These are phyloP conservation scores for Archaeoteleia sp. DNA, from an alignment of 2,888 invertebrate genomes.

Conservation along the genomic window DNA sequence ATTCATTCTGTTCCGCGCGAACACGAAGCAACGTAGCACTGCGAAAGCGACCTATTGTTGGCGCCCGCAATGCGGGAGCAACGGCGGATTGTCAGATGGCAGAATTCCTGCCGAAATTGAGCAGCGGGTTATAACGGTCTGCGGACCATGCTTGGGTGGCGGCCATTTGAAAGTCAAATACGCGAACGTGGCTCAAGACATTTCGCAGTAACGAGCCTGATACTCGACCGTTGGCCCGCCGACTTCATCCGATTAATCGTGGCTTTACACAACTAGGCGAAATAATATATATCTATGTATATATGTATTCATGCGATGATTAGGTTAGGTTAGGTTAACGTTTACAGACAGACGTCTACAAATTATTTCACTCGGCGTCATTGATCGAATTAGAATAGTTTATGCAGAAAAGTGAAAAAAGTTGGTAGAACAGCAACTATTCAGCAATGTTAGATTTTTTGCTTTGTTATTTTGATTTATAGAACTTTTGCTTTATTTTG, in stretches of 20 bases:
- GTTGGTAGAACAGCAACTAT: too few relatives aligned
- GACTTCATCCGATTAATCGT: constrained; percentile 65
- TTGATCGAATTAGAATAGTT: too few relatives aligned
- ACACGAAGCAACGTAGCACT: constrained; percentile 58
- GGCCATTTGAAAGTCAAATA: constrained; percentile 65
- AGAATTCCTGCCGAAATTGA: constrained; percentile 65
- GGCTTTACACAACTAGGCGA: constrained; percentile 33
- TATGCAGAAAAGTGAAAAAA: too few relatives aligned
- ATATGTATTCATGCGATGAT: background rate
- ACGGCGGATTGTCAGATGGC: constrained; percentile 19
- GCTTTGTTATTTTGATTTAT: too few relatives aligned
- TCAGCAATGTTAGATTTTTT: too few relatives aligned
- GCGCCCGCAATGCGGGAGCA: constrained; percentile 24
- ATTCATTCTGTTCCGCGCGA: constrained; percentile 9
- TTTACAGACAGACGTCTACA: too few relatives aligned
- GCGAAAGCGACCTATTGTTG: constrained; percentile 59
- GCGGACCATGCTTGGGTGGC: constrained; percentile 31
- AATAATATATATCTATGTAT: constrained; percentile 8
- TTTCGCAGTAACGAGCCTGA: constrained; percentile 57
- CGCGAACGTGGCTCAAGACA: constrained; percentile 57
- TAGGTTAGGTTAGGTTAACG: too few relatives aligned
- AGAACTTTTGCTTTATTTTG: too few relatives aligned
- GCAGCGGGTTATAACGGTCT: constrained; percentile 56
- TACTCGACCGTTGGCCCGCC: constrained; percentile 53
- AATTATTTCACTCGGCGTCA: too few relatives aligned